Conservation (phyloP, 2,888 invertebrate genomes). For the Eupithecia pulchellata region DNA sequence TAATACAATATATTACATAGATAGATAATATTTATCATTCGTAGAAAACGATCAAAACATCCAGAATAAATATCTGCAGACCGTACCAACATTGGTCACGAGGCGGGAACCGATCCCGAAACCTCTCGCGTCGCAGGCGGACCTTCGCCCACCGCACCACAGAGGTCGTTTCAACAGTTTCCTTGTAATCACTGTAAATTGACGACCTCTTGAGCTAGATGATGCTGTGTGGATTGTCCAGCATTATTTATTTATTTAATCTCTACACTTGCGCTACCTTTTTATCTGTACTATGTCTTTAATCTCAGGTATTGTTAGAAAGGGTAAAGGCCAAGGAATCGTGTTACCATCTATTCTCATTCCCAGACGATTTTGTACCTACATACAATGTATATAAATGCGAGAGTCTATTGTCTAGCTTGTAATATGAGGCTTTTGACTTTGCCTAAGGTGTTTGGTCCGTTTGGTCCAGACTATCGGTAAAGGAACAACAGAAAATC, state of each 20-base stretch:
- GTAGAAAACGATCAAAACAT: no score
- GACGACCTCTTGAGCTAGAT: no score
- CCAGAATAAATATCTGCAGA: no score
- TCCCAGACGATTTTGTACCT: conserved; percentile 2
- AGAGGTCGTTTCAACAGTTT: no score
- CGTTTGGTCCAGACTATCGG: background rate
- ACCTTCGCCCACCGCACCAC: no score
- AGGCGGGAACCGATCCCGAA: no score
- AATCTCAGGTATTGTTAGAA: conserved; percentile 14
- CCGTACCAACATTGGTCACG: no score
- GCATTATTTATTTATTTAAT: background rate
- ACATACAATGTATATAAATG: background rate
- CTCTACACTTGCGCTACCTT: background rate
- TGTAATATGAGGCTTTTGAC: background rate
- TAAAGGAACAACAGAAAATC: background rate
- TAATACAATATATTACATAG: no score
- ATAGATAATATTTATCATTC: no score
- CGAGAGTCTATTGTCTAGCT: background rate
- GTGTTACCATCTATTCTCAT: background rate
- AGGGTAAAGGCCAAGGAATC: conserved; percentile 11
- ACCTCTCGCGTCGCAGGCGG: no score
- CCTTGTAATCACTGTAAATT: no score
- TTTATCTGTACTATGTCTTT: background rate
- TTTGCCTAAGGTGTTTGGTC: background rate
- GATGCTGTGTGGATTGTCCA: no score